phyloP scores from a whole-genome alignment of 2,797 vertebrate species.

The Phataginus tetradactyla region DNA sequence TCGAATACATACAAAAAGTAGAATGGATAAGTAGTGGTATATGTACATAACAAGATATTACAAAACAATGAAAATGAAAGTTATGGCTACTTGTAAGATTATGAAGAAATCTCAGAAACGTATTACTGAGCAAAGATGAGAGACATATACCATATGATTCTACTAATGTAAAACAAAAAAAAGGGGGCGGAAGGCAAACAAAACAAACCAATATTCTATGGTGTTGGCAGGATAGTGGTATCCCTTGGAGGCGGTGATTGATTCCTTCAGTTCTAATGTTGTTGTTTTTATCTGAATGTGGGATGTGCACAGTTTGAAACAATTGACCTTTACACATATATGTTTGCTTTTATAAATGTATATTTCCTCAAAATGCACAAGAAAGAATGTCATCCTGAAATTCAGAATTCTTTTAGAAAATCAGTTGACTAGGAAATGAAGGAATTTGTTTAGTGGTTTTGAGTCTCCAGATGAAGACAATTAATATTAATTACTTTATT shows the following conservation, averaged over 20 bases:
- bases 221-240: not conserved
- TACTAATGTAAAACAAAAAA: not conserved
- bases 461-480: not conserved
- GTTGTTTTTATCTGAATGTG: not conserved
- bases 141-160: not conserved
- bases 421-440: not conserved
- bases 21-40: not conserved
- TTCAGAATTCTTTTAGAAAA: not conserved
- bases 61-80: not conserved
- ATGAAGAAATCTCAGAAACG: not conserved
- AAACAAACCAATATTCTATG: not conserved
- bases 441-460: not conserved
- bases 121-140: not conserved
- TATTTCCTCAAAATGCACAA: not conserved
- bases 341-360: not conserved
- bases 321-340: too few species aligned
- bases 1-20: not conserved
- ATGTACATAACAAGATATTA: not conserved
- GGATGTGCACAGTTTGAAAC: not conserved
- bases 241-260: not conserved
- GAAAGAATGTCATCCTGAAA: not conserved
- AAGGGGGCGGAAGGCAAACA: not conserved
- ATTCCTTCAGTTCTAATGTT: not conserved
- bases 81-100: not conserved
- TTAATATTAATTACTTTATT: not conserved